These are phyloP conservation scores for Drosophila willistoni DNA, from an alignment of 1,140 invertebrate genomes.

Conservation along the genomic window DNA sequence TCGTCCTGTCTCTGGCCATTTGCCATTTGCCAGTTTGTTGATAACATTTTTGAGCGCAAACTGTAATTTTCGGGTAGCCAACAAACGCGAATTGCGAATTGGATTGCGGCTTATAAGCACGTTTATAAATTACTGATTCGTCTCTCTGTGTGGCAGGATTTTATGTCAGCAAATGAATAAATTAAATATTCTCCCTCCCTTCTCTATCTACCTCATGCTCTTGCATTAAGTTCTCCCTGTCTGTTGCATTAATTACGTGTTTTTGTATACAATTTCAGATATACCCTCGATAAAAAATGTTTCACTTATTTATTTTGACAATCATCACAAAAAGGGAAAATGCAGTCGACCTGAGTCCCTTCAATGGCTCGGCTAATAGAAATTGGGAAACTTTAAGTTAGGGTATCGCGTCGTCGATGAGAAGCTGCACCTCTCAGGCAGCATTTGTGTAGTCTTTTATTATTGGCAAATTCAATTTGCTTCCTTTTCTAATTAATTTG, in stretches of 20 bases:
- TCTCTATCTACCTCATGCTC: background rate
- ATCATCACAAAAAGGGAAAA: too few relatives aligned
- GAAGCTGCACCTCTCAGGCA: background rate
- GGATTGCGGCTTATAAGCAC: conserved; percentile 78
- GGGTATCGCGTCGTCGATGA: background rate
- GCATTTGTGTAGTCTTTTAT: background rate
- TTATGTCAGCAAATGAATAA: conserved; percentile 72
- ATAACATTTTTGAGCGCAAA: conserved; percentile 52
- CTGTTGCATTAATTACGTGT: conserved; percentile 63
- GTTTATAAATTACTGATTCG: conserved; percentile 79
- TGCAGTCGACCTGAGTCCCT: too few relatives aligned
- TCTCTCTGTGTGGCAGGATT: conserved; percentile 38
- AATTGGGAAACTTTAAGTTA: background rate
- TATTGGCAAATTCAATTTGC: conserved; percentile 4
- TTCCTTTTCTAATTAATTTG: conserved; percentile 10
- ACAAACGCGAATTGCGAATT: conserved; percentile 65
- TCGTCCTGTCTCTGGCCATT: conserved; percentile 30
- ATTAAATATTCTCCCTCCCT: conserved; percentile 63
- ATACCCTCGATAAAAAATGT: too few relatives aligned
- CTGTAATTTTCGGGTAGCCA: conserved; percentile 61
- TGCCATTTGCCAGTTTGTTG: conserved; percentile 48
- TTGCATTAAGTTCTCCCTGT: conserved; percentile 8
- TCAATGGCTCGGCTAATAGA: too few relatives aligned
- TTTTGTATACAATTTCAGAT: conserved; percentile 37
- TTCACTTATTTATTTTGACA: background rate